Base-by-base conservation (phyloP, 37 sponge, comb jelly and placozoan genomes). In the Ianthella basta region DNA sequence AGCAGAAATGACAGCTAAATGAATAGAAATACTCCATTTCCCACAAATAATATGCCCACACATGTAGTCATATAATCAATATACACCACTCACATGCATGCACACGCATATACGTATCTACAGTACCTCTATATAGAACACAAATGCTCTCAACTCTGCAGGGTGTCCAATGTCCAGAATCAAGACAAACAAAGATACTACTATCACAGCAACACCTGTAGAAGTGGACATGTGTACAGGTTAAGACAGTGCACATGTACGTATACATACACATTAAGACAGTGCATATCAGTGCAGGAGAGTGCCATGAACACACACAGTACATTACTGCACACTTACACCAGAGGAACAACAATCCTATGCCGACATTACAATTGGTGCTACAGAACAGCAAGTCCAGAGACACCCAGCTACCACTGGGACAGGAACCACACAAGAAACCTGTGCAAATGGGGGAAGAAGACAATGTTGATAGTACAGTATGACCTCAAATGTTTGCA, bases 71-170 rank as follows among this genome's bases (percentile, higher is more conserved):
- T n/a, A n/a, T n/a, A n/a, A n/a, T n/a, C n/a, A n/a, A n/a, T n/a
- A n/a, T n/a, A n/a, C n/a, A n/a, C n/a, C 50, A 44, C 8, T 3
- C 63, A 61, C 27, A 61, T 25, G 10, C 63, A 61, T 25, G 27
- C 27, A 27, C n/a, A 5, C 63, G 10, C 33, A 54, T 10, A 21
- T 27, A 15, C 75, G 53, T 60, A 75, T n/a, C n/a, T n/a, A n/a
- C n/a, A n/a, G n/a, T 63, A 86, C 86, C 27, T 86, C 81, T 34
- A 81, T 85, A 84, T 69, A 91, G 75, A 91, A 91, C 29, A 91
- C 83, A 54, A 91, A 39, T 19, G 87, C 88, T 72, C 80, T 83
- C 27, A 91, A 81, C 65, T 87, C 88, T 82, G 87, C 83, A 19
- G 91, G 91, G 23, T 87, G 29, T 40, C 59, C 67, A 23, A 91